Evolutionary conservation across 2,888 invertebrate species (phyloP).

Genomic region (Thera obeliscata): DNA sequence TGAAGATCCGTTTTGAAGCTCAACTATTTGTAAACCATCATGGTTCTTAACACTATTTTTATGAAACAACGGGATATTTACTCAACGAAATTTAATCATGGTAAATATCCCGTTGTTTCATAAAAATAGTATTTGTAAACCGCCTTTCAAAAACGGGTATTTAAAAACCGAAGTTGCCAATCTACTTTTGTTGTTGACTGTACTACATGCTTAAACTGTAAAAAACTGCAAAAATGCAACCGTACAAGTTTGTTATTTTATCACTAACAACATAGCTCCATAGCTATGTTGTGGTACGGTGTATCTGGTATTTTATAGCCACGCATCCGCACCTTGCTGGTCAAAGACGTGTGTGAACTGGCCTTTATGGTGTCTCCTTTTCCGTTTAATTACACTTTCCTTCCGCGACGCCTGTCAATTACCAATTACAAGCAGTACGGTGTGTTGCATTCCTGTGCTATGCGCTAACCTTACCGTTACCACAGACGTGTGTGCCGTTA

Average conservation of each 20-base stretch:
- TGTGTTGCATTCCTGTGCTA: conserved; percentile 18
- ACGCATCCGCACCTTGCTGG: neutral
- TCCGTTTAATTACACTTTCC: conserved; percentile 58
- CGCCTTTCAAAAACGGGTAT: too few relatives aligned
- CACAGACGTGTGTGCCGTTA: too few relatives aligned
- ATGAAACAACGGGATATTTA: too few relatives aligned
- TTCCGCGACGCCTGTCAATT: conserved; percentile 61
- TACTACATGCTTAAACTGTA: neutral
- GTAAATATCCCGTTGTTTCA: too few relatives aligned
- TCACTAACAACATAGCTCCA: neutral
- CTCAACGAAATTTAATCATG: too few relatives aligned
- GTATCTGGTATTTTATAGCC: neutral
- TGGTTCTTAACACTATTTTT: too few relatives aligned
- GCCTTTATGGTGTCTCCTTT: conserved; percentile 35
- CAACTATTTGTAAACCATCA: too few relatives aligned
- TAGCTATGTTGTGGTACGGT: neutral
- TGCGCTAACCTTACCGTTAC: conserved; percentile 20
- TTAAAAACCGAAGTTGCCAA: too few relatives aligned
- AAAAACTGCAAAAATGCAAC: neutral
- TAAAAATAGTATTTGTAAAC: too few relatives aligned
- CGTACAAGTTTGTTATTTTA: neutral
- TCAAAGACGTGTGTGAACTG: conserved; percentile 19
- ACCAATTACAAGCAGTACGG: conserved; percentile 57
- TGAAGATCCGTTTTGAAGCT: too few relatives aligned
- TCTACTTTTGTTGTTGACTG: neutral